Evolutionary conservation across 2,888 invertebrate genomes (phyloP).

Genomic region (Heliconius ismenius): DNA sequence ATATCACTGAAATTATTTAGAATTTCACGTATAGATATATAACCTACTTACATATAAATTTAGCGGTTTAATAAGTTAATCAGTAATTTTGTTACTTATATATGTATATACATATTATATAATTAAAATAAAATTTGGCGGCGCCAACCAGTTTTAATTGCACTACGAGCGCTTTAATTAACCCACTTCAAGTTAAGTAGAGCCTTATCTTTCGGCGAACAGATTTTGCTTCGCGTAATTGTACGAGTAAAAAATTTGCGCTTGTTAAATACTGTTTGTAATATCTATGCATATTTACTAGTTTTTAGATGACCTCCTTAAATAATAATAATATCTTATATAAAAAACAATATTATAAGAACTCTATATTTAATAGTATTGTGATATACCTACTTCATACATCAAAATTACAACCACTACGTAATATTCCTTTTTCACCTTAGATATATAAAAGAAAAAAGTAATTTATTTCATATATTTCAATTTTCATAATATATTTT

Average conservation of each 20-base stretch:
- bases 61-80: not conserved
- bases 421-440: too few species aligned
- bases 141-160: constrained; percentile 39
- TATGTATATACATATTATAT: not conserved
- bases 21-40: not conserved
- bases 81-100: not conserved
- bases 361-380: not conserved
- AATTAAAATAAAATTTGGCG: constrained; percentile 10
- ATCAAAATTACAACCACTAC: too few species aligned
- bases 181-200: constrained; percentile 34
- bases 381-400: not conserved
- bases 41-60: not conserved
- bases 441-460: not conserved
- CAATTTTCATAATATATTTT: not conserved
- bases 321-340: not conserved
- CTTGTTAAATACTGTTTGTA: constrained; percentile 21
- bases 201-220: constrained; percentile 33
- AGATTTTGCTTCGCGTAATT: constrained; percentile 23
- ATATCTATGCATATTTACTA: constrained; percentile 4
- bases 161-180: constrained; percentile 34
- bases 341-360: not conserved
- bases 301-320: not conserved
- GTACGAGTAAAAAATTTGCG: constrained; percentile 20
- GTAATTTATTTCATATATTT: not conserved
- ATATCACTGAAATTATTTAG: not conserved